Conservation (phyloP, 1,140 invertebrate genomes). For the Zaprionus vittiger region DNA sequence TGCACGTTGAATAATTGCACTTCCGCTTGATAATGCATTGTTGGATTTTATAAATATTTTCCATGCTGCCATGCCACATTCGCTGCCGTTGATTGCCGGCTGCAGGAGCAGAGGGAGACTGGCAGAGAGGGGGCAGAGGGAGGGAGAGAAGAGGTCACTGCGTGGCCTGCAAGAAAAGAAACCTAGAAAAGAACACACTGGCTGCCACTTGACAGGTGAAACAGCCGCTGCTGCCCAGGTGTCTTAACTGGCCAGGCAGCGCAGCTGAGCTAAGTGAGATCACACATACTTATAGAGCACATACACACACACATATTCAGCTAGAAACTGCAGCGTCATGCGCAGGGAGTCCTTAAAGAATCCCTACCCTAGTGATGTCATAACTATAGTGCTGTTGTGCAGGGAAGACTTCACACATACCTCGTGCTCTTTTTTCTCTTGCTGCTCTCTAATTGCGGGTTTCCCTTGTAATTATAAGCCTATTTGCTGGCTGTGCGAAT, state of each 20-base stretch:
- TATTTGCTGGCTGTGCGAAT: conserved; percentile 19
- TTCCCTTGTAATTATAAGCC: conserved; percentile 16
- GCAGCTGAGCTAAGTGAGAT: not conserved
- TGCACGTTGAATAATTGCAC: conserved; percentile 83
- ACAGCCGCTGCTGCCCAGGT: conserved; percentile 8
- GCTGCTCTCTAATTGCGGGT: conserved; percentile 7
- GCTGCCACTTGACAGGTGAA: conserved; percentile 42
- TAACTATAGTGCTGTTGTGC: conserved; percentile 13
- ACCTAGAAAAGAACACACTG: conserved; percentile 9
- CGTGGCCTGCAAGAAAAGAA: not conserved
- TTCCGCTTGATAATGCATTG: conserved; percentile 83
- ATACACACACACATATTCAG: not conserved
- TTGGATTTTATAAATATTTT: conserved; percentile 83
- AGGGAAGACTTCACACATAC: not conserved
- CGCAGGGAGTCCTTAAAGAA: not conserved
- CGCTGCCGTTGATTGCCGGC: conserved; percentile 25
- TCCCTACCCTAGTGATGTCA: not conserved
- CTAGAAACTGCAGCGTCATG: conserved; percentile 4
- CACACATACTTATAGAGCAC: not conserved
- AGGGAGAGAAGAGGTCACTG: conserved; percentile 26
- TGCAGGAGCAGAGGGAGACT: not conserved
- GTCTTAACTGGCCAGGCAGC: conserved; percentile 9
- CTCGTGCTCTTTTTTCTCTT: not conserved
- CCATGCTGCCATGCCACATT: conserved; percentile 53
- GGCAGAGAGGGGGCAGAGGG: conserved; percentile 1